phyloP scores from a whole-genome alignment of 2,888 invertebrate genomes.

The Luperina nickerlii region DNA sequence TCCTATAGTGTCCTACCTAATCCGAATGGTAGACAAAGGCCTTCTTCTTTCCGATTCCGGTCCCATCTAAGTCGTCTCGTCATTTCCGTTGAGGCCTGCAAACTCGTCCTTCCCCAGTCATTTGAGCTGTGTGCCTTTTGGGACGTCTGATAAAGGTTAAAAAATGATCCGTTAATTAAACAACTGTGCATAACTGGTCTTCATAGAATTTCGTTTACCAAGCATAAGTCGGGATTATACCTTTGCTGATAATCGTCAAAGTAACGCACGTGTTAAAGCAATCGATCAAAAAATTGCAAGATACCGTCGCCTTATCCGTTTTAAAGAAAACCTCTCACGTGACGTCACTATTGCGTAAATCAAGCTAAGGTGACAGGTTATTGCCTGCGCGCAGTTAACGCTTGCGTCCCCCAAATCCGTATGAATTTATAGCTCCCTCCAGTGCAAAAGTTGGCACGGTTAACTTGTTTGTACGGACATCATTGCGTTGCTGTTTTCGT shows the following conservation, averaged over 20 bases:
- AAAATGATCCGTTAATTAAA: background rate
- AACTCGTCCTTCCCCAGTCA: background rate
- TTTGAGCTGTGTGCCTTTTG: background rate
- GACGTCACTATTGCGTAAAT: conserved; percentile 72
- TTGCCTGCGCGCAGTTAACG: conserved; percentile 77
- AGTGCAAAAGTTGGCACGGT: conserved; percentile 59
- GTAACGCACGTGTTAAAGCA: conserved; percentile 14
- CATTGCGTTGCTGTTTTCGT: conserved; percentile 53
- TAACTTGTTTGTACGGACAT: conserved; percentile 55
- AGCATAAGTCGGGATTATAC: background rate
- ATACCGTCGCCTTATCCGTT: conserved; percentile 31
- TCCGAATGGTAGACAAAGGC: background rate
- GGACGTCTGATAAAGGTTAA: no score
- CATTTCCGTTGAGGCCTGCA: background rate
- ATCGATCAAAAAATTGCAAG: conserved; percentile 36
- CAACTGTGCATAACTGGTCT: background rate
- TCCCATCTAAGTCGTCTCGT: background rate
- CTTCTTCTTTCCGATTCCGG: background rate
- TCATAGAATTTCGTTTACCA: background rate
- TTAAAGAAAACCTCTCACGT: conserved; percentile 40
- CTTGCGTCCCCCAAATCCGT: conserved; percentile 72
- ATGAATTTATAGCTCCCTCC: conserved; percentile 74
- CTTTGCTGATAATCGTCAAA: conserved; percentile 5
- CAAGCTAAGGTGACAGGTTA: conserved; percentile 75
- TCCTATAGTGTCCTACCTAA: background rate